phyloP scores from a whole-genome alignment of 2,113 vertebrate genomes.

The Halcyon malimbica region DNA sequence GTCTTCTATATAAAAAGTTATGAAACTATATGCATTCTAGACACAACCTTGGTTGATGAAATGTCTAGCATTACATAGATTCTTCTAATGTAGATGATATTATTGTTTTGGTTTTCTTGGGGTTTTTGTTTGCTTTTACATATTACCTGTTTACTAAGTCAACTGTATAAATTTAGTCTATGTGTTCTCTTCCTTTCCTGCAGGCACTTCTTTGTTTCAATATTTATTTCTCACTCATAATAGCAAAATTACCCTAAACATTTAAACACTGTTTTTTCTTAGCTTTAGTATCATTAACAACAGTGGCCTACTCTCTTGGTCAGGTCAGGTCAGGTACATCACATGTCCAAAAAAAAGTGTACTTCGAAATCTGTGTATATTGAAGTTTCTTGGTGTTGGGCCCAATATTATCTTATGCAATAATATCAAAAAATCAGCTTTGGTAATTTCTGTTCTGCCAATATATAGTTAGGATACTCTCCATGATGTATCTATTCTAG shows the following conservation, averaged over 20 bases:
- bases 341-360: rapidly evolving
- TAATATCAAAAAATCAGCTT: not conserved
- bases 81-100: not conserved
- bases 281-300: not conserved
- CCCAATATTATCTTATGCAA: not conserved
- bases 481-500: not conserved
- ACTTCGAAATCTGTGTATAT: not conserved
- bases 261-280: not conserved
- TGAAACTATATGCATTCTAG: not conserved
- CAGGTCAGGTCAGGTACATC: not conserved
- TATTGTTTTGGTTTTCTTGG: not conserved
- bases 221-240: not conserved
- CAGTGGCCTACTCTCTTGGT: not conserved
- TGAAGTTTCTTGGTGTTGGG: not conserved
- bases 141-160: not conserved
- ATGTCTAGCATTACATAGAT: not conserved
- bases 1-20: not conserved
- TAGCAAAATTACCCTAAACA: not conserved
- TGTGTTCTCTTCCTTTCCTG: not conserved
- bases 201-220: not conserved
- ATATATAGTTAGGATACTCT: not conserved
- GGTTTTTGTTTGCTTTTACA: not conserved
- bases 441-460: not conserved
- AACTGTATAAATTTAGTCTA: not conserved
- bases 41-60: not conserved